A percentile compares a stretch with the other conserved stretches of the same genome.
These are phyloP conservation scores for Acheta domesticus DNA, from an alignment of 2,888 invertebrate genomes.

Conservation along the genomic window DNA sequence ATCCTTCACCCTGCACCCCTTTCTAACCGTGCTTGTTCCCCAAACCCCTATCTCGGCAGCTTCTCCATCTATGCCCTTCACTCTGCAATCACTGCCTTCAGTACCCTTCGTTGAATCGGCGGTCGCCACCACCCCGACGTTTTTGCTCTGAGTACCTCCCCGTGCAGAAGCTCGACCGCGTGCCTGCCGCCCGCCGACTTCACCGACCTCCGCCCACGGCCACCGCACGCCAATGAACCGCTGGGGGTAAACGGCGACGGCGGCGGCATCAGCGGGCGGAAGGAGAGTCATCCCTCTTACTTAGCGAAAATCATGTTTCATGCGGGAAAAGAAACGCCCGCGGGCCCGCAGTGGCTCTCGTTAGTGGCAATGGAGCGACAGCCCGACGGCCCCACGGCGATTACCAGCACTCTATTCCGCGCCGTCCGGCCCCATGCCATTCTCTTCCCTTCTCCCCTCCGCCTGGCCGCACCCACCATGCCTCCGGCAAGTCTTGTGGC, in stretches of 20 bases:
- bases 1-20: too few relatives aligned
- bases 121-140: too few relatives aligned
- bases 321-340: neutral
- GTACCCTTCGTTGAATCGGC: too few relatives aligned
- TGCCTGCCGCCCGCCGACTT: too few relatives aligned
- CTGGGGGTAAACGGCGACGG: neutral
- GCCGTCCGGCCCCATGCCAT: neutral
- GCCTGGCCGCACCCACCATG: neutral
- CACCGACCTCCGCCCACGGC: too few relatives aligned
- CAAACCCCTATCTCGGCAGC: neutral
- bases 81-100: too few relatives aligned
- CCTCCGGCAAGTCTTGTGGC: too few relatives aligned
- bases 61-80: neutral
- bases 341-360: neutral
- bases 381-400: neutral
- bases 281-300: neutral
- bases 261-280: neutral
- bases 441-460: neutral
- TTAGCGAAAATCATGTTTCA: neutral
- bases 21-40: too few relatives aligned
- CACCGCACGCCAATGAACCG: neutral
- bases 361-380: neutral
- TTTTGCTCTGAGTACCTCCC: too few relatives aligned
- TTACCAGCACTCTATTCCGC: neutral
- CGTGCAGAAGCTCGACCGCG: too few relatives aligned